Evolutionary conservation across 2,797 vertebrate species (phyloP), one percentile per base, ranked within the genome.

Genomic region (Eulemur albifrons): DNA sequence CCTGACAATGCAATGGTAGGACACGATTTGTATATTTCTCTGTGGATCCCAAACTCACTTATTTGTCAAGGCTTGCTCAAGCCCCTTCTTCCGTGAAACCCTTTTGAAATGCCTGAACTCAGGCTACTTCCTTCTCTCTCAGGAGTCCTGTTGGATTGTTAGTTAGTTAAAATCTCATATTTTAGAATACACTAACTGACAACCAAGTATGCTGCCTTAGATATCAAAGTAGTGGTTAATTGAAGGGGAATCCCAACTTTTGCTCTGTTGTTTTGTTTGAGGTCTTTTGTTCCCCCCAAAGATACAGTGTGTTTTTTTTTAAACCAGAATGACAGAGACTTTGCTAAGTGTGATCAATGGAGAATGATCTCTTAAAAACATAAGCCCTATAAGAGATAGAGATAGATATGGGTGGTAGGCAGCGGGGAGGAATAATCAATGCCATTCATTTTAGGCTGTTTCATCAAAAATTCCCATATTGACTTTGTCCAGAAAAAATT

Each of bases 201-300:
- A 90, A 48, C 0, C 1, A 61, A 9, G 52, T 73, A 45, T 65
- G 12, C 20, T 38, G 54, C 1, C 76, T 20, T n/a, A 45, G n/a
- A 65, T 32, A 67, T 45, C n/a, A 87, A 83, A 82, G 27, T 2
- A 88, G 25, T 80, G 35, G 2, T 72, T 84, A 69, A 50, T 57
- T 65, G n/a, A 72, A 89, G 23, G 21, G 32, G 70, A 87, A 69
- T 14, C 1, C 2, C 7, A 4, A 57, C 20, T 94, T 95, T 75
- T 85, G 54, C 81, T 77, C 4, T 77, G 9, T 35, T 76, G 72
- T 59, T 95, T 88, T 77, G 43, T 88, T 88, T 96, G 59, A 7
- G 9, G 10, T 72, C 54, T 67, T 38, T 4, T 15, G 8, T 63
- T 32, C 3, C 70, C 30, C 11, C 20, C 15, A 80, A 77, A 83